Evolutionary conservation across 1,140 invertebrate species (phyloP).

Genomic region (Drosophila watanabei): DNA sequence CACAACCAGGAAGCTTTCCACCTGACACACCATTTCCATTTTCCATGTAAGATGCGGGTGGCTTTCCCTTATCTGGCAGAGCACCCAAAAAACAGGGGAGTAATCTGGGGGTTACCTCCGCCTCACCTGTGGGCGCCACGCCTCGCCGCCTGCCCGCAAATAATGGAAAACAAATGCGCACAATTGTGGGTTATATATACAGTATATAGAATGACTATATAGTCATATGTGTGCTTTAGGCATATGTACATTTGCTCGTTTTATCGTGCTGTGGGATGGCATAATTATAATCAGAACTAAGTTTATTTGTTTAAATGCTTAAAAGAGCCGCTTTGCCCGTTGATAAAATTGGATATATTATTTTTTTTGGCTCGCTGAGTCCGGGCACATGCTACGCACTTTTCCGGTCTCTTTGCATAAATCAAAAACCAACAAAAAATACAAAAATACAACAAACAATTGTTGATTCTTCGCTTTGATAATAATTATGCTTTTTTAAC

Average conservation of each 20-base stretch:
- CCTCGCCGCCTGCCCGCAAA: conserved; percentile 28
- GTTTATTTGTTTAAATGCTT: conserved; percentile 55
- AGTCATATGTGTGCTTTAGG: conserved; percentile 21
- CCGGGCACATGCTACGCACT: conserved; percentile 30
- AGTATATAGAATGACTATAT: conserved; percentile 16
- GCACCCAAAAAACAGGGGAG: conserved; percentile 2
- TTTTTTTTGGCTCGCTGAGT: conserved; percentile 3
- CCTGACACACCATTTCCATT: not conserved
- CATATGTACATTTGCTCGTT: conserved; percentile 1
- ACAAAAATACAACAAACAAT: conserved; percentile 7
- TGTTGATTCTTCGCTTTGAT: conserved; percentile 48
- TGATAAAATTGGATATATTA: conserved; percentile 12
- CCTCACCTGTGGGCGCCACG: conserved; percentile 15
- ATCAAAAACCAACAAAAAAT: conserved; percentile 9
- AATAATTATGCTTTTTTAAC: conserved; percentile 15
- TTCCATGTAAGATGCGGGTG: conserved; percentile 7
- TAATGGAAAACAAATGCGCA: conserved; percentile 47
- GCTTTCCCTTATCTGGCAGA: conserved; percentile 27
- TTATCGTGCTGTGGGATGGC: conserved; percentile 13
- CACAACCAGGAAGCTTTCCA: not conserved
- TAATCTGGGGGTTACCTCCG: conserved; percentile 2
- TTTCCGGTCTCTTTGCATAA: conserved; percentile 25
- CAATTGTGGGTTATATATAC: conserved; percentile 14
- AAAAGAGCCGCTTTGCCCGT: conserved; percentile 46
- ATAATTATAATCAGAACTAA: conserved; percentile 54